A percentile compares a stretch with the other conserved stretches of the same genome.
Evolutionary conservation across 2,888 invertebrate species (phyloP).

Genomic region (Cheilosia pagana): DNA sequence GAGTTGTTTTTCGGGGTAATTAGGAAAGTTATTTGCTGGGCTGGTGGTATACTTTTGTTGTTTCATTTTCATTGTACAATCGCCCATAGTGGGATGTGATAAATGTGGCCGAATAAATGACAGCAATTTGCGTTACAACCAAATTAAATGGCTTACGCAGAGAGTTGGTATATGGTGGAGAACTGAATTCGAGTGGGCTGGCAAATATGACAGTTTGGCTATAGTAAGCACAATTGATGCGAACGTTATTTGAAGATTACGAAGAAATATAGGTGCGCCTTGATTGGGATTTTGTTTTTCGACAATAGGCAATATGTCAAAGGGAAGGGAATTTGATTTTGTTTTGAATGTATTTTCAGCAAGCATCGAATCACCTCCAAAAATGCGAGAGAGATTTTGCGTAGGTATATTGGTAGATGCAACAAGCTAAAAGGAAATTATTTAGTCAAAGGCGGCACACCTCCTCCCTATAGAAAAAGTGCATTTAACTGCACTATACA

Average conservation of each 20-base stretch:
- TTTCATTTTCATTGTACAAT: constrained; percentile 2
- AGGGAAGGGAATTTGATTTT: too few relatives aligned
- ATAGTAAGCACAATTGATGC: constrained; percentile 41
- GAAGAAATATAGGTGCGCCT: too few relatives aligned
- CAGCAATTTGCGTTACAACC: constrained; percentile 69
- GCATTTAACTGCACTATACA: too few relatives aligned
- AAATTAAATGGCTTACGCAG: constrained; percentile 26
- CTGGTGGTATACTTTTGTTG: constrained; percentile 18
- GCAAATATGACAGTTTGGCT: constrained; percentile 28
- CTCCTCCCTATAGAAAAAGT: too few relatives aligned
- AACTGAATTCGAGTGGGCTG: constrained; percentile 16
- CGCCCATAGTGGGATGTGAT: constrained; percentile 55
- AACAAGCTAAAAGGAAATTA: too few relatives aligned
- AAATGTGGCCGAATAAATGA: constrained; percentile 71
- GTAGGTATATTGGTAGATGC: too few relatives aligned
- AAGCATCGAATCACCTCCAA: too few relatives aligned
- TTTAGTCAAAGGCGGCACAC: too few relatives aligned
- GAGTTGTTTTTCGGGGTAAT: constrained; percentile 68
- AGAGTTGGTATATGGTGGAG: background rate
- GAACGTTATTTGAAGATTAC: constrained; percentile 9
- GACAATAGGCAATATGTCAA: background rate
- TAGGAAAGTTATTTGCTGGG: constrained; percentile 59
- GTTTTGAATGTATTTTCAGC: too few relatives aligned
- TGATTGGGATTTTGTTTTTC: background rate
- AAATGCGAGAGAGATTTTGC: too few relatives aligned